phyloP scores from a whole-genome alignment of 2,113 vertebrate species.

The Cariama cristata region DNA sequence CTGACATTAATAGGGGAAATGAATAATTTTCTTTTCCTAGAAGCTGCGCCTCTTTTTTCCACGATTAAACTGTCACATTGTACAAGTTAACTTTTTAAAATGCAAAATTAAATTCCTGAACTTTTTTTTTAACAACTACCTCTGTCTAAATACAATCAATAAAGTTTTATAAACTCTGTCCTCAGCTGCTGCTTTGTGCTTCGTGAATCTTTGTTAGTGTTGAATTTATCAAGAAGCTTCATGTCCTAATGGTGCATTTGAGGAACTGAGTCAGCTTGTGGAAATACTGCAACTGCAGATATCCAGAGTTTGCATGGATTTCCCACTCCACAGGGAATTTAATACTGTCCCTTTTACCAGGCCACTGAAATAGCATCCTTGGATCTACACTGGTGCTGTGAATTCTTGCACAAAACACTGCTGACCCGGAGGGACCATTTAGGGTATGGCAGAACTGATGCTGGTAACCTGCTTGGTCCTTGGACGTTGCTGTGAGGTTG shows the following conservation, averaged over 20 bases:
- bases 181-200: neutral
- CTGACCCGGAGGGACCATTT: neutral
- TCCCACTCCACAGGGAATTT: neutral
- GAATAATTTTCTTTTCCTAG: slow-evolving; percentile 1
- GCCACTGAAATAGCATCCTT: neutral
- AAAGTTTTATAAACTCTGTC: neutral
- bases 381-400: neutral
- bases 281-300: neutral
- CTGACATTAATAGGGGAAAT: neutral
- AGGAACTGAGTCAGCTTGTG: neutral
- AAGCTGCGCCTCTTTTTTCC: neutral
- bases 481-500: neutral
- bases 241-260: rapidly evolving
- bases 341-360: neutral
- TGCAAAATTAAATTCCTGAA: neutral
- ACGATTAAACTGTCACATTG: neutral
- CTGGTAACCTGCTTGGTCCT: neutral
- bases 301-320: neutral
- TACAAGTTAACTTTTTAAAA: neutral
- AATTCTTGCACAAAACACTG: neutral
- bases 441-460: too few species aligned
- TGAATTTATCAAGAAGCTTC: neutral
- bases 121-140: neutral
- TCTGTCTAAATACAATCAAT: neutral
- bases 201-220: neutral